A percentile compares a stretch with the other conserved stretches of the same genome.
Evolutionary conservation across 1,140 invertebrate species (phyloP).

Genomic region (Daktulosphaira vitifoliae): DNA sequence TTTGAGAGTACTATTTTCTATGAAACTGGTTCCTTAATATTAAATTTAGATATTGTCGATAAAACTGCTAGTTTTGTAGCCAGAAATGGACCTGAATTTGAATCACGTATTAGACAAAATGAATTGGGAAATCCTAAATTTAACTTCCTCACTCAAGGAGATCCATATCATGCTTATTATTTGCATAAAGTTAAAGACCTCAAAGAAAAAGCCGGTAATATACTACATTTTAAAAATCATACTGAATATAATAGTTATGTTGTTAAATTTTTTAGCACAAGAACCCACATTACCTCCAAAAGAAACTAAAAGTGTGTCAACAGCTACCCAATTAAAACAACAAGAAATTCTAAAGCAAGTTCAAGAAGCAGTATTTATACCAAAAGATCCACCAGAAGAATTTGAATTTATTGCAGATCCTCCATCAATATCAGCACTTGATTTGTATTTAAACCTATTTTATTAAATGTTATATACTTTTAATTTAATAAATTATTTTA

Average conservation of each 20-base stretch:
- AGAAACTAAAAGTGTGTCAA: slow-evolving; percentile 46
- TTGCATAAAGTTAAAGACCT: slow-evolving; percentile 97
- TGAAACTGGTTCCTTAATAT: slow-evolving; percentile 27
- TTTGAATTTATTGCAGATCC: slow-evolving; percentile 98
- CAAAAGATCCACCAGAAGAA: slow-evolving; percentile 89
- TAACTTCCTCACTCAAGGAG: slow-evolving; percentile 90
- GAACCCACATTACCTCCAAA: slow-evolving; percentile 36
- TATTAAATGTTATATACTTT: slow-evolving; percentile 30
- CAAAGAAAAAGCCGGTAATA: slow-evolving; percentile 75
- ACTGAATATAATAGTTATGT: not conserved
- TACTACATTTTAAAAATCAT: not conserved
- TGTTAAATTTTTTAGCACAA: slow-evolving; percentile 17
- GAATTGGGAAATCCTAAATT: slow-evolving; percentile 97
- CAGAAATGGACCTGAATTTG: slow-evolving; percentile 96
- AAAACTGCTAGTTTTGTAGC: slow-evolving; percentile 98
- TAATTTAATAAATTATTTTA: slow-evolving; percentile 46
- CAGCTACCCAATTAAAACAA: slow-evolving; percentile 71
- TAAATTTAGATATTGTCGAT: slow-evolving; percentile 85
- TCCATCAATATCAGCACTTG: slow-evolving; percentile 95
- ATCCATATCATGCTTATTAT: slow-evolving; percentile 99
- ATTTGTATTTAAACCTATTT: slow-evolving; percentile 49
- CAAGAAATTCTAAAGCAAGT: slow-evolving; percentile 83
- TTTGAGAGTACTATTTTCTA: not conserved
- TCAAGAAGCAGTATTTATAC: slow-evolving; percentile 71
- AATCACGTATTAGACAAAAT: slow-evolving; percentile 91